These are phyloP conservation scores for Chymomyza amoena DNA, from an alignment of 2,888 invertebrate species.

Conservation along the genomic window DNA sequence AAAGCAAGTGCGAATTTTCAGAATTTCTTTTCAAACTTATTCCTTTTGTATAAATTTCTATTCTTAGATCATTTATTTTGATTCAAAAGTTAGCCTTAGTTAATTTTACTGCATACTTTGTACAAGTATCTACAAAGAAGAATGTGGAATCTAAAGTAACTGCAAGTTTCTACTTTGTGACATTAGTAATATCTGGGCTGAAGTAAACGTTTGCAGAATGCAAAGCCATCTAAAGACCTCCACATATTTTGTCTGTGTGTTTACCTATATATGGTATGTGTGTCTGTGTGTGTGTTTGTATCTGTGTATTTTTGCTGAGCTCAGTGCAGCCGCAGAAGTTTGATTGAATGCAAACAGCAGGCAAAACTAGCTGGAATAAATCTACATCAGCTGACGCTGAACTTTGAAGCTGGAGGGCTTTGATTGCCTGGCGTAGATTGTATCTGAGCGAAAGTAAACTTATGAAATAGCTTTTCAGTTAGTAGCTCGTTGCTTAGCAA, in stretches of 20 bases:
- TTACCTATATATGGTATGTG: background rate
- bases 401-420: background rate
- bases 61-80: too few species aligned
- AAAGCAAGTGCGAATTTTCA: too few species aligned
- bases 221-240: background rate
- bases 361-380: background rate
- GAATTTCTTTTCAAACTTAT: too few species aligned
- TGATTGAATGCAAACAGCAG: constrained; percentile 47
- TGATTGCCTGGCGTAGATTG: constrained; percentile 15
- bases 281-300: constrained; percentile 4
- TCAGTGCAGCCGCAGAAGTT: constrained; percentile 38
- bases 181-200: constrained; percentile 37
- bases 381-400: background rate
- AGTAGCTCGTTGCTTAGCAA: constrained; percentile 21
- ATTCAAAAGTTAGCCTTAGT: too few species aligned
- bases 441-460: constrained; percentile 31
- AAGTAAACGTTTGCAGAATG: constrained; percentile 11
- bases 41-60: too few species aligned
- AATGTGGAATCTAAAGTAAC: constrained; percentile 12
- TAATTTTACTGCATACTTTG: too few species aligned
- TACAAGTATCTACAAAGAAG: background rate
- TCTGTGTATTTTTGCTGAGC: constrained; percentile 11
- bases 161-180: constrained; percentile 33
- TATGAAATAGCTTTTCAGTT: constrained; percentile 31
- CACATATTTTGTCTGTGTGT: background rate